phyloP scores from a whole-genome alignment of 2,113 vertebrate species.

The Brienomyrus brachyistius region DNA sequence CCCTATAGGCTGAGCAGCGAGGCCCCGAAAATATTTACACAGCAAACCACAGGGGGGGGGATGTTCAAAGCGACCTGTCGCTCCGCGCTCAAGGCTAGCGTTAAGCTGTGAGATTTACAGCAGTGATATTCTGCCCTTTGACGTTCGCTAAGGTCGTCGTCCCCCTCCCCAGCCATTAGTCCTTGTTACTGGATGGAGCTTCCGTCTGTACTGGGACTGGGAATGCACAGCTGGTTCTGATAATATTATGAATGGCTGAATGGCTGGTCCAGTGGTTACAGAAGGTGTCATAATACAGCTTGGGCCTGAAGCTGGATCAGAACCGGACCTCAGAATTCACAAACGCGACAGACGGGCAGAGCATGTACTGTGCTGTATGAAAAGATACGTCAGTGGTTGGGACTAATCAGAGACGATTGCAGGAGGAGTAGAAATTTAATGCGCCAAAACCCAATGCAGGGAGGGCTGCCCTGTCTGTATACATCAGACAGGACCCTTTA shows the following conservation, averaged over 20 bases:
- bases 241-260: slow-evolving; percentile 28
- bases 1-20: neutral
- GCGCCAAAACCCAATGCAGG: neutral
- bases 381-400: too few relatives aligned
- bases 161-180: neutral
- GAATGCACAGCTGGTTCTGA: slow-evolving; percentile 51
- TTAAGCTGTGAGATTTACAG: slow-evolving; percentile 38
- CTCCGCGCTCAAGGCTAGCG: slow-evolving; percentile 15
- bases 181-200: neutral
- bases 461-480: neutral
- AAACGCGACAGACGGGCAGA: neutral
- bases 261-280: slow-evolving; percentile 18
- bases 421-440: neutral
- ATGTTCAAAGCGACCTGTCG: slow-evolving; percentile 12
- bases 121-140: slow-evolving; percentile 34
- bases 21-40: slow-evolving; percentile 6
- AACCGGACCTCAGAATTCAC: neutral
- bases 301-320: neutral
- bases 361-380: neutral
- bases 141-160: slow-evolving; percentile 29
- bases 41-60: slow-evolving; percentile 9
- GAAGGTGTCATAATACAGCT: slow-evolving; percentile 11
- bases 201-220: slow-evolving; percentile 17
- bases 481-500: neutral
- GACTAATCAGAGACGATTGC: neutral